Base-by-base conservation (phyloP, 2,797 vertebrate genomes). In the Hydrolagus colliei region DNA sequence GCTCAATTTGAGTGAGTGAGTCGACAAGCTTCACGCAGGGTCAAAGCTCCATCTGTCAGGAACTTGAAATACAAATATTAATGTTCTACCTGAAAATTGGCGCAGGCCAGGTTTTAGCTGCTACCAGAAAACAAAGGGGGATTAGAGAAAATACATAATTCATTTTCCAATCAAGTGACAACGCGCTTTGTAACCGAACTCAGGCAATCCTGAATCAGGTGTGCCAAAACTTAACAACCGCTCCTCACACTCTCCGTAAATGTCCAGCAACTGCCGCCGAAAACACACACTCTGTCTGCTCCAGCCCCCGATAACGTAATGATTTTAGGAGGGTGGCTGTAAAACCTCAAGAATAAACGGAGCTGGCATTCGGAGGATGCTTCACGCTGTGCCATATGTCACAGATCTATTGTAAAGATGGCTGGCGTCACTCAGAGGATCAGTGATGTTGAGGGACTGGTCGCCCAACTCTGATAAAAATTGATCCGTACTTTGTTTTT, bases 31-130 rank as follows among this genome's bases (percentile, higher is more conserved):
- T 84, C 79, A 52, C 20, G 65, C 79, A 71, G 79, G 79, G 79
- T 84, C 79, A 84, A 84, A 84, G 79, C 79, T 84, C 79, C 79
- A 84, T 84, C 79, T 84, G 79, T 84, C 79, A 84, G 65, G 79
- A 71, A 84, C 79, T 84, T 68, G 65, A 84, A 84, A 84, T 67
- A 84, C 79, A 84, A 84, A 84, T 84, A 84, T 84, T 84, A 84
- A 84, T 71, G 79, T 84, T 84, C 65, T 71, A 71, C 79, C 79
- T 84, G 79, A 27, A 82, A 68, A 84, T 11, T 71, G 79, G 65
- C 27, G 79, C 65, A 20, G 79, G 79, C 79, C 27, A 84, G 9
- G 32, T 20, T 67, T 52, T 41, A 63, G 65, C 65, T 41, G 63
- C 75, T 52, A 35, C 67, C 32, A 68, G 3, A 35, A 35, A 41